These are phyloP conservation scores for Galbula dea DNA, from an alignment of 2,113 vertebrate species.

Conservation along the genomic window DNA sequence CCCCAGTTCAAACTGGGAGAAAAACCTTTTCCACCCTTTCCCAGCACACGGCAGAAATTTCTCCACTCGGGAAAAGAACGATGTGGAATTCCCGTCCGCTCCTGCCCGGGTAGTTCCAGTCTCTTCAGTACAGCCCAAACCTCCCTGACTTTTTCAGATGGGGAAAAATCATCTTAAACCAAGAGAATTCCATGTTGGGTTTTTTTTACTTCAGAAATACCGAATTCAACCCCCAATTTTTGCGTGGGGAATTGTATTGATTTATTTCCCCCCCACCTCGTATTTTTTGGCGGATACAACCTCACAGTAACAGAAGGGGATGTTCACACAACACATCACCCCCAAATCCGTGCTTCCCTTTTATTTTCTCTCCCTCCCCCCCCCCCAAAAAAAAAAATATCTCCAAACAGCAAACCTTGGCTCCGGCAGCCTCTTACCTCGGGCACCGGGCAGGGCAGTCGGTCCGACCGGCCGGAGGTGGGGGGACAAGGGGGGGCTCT, in stretches of 20 bases:
- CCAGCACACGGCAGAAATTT: not conserved
- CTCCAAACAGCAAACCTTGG: not conserved
- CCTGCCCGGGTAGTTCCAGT: not conserved
- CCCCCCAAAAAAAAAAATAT: not conserved
- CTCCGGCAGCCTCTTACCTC: conserved; percentile 45
- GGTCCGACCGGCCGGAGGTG: not conserved
- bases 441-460: not conserved
- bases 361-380: no score
- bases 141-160: not conserved
- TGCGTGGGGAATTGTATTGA: not conserved
- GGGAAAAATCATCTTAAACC: not conserved
- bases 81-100: not conserved
- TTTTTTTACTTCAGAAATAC: not conserved
- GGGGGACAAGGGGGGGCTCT: no score
- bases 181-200: not conserved
- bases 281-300: not conserved
- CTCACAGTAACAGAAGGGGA: not conserved
- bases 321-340: not conserved
- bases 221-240: no score
- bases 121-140: not conserved
- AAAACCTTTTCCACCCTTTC: not conserved
- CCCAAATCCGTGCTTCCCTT: fast-evolving
- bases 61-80: not conserved
- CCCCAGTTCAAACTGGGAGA: not conserved
- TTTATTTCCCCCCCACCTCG: not conserved